Base-by-base conservation (phyloP, 2,113 vertebrate species). In the Phalacrocorax pelagicus region DNA sequence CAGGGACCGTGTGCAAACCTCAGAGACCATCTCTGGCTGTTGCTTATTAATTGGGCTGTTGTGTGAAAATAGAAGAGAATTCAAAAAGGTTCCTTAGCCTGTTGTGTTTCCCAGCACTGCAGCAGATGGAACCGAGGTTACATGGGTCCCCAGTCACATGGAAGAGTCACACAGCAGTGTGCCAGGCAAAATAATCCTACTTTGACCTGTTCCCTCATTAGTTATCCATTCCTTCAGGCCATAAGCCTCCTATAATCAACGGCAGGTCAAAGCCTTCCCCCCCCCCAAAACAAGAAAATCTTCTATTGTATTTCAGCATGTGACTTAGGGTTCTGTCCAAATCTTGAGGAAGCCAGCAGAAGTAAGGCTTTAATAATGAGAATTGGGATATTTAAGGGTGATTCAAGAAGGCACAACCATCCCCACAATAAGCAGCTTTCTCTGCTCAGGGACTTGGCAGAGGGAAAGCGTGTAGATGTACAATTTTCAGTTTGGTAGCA, bases 71-170 rank as follows among this genome's bases (percentile, higher is more conserved):
- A 67, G 44, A 79, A 55, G 10, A 67, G 42, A 40, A 44, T 79
- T 94, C 72, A 91, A 21, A 86, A 62, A n/a, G 2, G 18, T 52
- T 92, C 71, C 77, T 65, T 55, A 63, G 40, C 40, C 36, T 62
- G 7, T 61, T 70, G 20, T 29, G 30, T 51, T 96, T 67, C 26
- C 30, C 23, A 32, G 22, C 0, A 2, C 63, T 84, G 34, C 57
- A 67, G 24, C n/a, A 55, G 65, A 55, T 67, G 29, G 32, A 81
- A 11, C n/a, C 15, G 38, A 71, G 47, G n/a, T 73, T 88, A 61
- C 49, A 2, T 0, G 1, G 27, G 51, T 81, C 42, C 32, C 40
- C 49, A 62, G 52, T 24, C 38, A 55, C 3, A 3, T 4, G 10
- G n/a, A 86, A 67, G n/a, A 75, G 34, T 57, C 73, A 46, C 78